These are phyloP conservation scores for Hippocampus zosterae DNA, from an alignment of 2,113 vertebrate genomes.

Conservation along the genomic window DNA sequence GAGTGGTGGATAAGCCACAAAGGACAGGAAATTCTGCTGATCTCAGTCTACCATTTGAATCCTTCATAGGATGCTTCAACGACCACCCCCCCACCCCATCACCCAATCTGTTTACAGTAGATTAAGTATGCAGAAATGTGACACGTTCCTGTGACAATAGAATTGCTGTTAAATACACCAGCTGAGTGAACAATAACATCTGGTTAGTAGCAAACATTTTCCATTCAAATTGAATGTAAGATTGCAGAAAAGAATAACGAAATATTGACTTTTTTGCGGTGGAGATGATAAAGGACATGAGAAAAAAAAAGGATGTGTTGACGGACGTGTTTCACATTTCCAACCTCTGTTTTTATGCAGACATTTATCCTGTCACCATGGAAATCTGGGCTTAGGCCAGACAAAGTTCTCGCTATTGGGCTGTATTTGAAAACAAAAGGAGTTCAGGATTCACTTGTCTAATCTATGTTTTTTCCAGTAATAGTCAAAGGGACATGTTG, in stretches of 20 bases:
- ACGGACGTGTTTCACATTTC: conserved; percentile 33
- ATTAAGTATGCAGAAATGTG: background rate
- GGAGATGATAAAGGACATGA: background rate
- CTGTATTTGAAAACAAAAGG: conserved; percentile 43
- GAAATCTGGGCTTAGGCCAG: conserved; percentile 25
- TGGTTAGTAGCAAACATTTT: background rate
- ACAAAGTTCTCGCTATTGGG: conserved; percentile 32
- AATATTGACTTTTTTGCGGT: background rate
- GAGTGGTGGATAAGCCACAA: conserved; percentile 21
- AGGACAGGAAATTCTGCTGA: conserved; percentile 30
- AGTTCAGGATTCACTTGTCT: conserved; percentile 32
- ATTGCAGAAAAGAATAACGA: background rate
- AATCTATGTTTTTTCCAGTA: conserved; percentile 52
- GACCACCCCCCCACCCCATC: background rate
- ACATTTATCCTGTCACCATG: conserved; percentile 17
- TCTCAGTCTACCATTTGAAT: background rate
- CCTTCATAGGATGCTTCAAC: background rate
- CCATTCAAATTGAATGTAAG: background rate
- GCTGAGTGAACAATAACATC: background rate
- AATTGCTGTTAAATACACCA: background rate
- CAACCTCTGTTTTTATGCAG: conserved; percentile 31
- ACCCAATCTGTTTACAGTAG: background rate
- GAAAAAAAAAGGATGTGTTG: conserved; percentile 26
- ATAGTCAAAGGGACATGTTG: conserved; percentile 36
- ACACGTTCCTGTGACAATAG: background rate